These are phyloP conservation scores for Cyclargus thomasi DNA, from an alignment of 1,140 invertebrate species.

Conservation along the genomic window DNA sequence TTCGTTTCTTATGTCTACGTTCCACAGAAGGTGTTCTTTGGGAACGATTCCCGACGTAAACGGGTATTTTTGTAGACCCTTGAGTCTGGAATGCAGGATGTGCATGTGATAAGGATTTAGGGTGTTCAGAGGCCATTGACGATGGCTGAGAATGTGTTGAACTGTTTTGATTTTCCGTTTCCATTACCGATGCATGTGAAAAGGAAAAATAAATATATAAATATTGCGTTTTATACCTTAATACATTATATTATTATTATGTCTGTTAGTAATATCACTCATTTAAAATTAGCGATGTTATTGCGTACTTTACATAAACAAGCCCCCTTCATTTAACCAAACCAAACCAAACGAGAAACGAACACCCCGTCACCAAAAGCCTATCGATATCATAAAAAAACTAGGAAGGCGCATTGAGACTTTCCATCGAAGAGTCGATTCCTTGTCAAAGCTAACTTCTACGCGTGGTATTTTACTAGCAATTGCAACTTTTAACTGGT, in stretches of 20 bases:
- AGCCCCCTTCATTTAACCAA: not conserved
- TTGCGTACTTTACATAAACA: not conserved
- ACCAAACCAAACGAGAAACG: not conserved
- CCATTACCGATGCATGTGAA: slow-evolving; percentile 60
- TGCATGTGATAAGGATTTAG: slow-evolving; percentile 61
- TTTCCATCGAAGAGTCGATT: not conserved
- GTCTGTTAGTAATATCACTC: slow-evolving; percentile 25
- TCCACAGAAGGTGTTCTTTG: slow-evolving; percentile 58
- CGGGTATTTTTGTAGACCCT: slow-evolving; percentile 66
- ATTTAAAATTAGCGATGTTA: slow-evolving; percentile 18
- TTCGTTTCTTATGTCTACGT: slow-evolving; percentile 46
- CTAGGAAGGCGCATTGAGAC: not conserved
- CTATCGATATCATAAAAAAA: not conserved
- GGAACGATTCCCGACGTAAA: slow-evolving; percentile 59
- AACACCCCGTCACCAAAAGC: slow-evolving; percentile 22
- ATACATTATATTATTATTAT: slow-evolving; percentile 22
- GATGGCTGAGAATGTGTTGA: slow-evolving; percentile 74
- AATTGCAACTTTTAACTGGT: slow-evolving; percentile 9
- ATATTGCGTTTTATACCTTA: slow-evolving; percentile 24
- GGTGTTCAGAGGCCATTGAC: slow-evolving; percentile 67
- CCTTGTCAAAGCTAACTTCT: slow-evolving; percentile 1
- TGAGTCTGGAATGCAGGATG: slow-evolving; percentile 73
- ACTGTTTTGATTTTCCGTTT: slow-evolving; percentile 61
- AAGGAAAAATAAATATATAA: slow-evolving; percentile 54
- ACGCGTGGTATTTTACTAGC: not conserved